Percentiles rank a stretch among this genome's conserved stretches.
These are phyloP conservation scores for Drymodes brunneopygia DNA, from an alignment of 2,113 vertebrate species.

Conservation along the genomic window DNA sequence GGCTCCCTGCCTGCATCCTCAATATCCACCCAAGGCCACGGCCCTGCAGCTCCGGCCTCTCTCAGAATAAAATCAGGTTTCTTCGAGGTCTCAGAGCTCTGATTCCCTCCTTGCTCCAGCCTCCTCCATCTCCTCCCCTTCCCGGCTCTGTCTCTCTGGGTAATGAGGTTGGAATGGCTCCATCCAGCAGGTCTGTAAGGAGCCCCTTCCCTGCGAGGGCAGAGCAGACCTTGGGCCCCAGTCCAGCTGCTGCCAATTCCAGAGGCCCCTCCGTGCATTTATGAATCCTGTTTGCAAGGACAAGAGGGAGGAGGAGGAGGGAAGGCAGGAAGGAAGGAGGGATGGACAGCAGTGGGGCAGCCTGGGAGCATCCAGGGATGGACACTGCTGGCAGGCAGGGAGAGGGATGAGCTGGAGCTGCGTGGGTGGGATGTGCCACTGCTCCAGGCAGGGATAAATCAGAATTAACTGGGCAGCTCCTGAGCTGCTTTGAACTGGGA, in stretches of 20 bases:
- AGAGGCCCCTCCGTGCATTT: background rate
- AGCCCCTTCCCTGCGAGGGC: background rate
- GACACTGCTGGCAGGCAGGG: background rate
- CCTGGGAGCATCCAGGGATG: background rate
- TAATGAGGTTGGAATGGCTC: background rate
- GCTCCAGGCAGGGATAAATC: background rate
- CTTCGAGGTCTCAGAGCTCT: background rate
- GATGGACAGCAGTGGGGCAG: fast-evolving
- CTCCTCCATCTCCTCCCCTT: background rate
- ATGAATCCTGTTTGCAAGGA: background rate
- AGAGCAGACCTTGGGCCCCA: background rate
- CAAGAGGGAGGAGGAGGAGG: background rate
- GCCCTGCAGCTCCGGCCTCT: fast-evolving
- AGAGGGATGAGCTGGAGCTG: background rate
- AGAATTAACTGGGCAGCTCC: background rate
- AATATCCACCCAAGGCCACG: background rate
- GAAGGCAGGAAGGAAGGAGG: background rate
- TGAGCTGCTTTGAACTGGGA: background rate
- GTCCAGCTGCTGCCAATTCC: background rate
- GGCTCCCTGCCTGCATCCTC: background rate
- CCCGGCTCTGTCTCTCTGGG: background rate
- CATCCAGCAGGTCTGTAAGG: background rate
- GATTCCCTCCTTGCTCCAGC: background rate
- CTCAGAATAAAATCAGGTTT: background rate
- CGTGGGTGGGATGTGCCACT: background rate